phyloP scores from a whole-genome alignment of 2,797 vertebrate species.

The Galagoides demidoff region DNA sequence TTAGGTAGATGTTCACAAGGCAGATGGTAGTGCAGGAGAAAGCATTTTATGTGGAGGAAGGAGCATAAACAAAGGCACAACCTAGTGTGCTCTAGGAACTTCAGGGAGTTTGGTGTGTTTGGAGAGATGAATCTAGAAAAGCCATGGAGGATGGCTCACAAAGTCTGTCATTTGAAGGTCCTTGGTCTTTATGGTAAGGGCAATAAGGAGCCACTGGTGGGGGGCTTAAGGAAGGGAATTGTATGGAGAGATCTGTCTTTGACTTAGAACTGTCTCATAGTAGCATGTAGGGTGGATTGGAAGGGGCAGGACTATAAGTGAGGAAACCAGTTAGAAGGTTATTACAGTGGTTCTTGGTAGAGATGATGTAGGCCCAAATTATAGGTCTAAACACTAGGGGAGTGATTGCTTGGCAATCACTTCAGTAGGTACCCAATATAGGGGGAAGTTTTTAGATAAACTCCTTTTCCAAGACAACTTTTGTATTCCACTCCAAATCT shows the following conservation, averaged over 20 bases:
- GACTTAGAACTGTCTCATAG: background rate
- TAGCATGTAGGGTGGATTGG: background rate
- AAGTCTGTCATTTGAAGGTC: background rate
- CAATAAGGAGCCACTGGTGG: background rate
- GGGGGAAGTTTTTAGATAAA: background rate
- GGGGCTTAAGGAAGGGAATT: background rate
- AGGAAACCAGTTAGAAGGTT: background rate
- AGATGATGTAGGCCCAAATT: background rate
- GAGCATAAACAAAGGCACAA: background rate
- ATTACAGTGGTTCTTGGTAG: background rate
- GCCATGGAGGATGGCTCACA: background rate
- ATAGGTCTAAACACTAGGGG: background rate
- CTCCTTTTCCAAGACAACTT: background rate
- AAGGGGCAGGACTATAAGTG: background rate
- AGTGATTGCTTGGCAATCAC: background rate
- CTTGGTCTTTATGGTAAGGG: background rate
- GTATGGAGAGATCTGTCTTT: background rate
- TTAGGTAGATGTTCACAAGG: background rate
- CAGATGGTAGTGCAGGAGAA: background rate
- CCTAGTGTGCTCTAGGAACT: background rate
- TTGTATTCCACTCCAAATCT: background rate
- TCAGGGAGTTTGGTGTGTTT: background rate
- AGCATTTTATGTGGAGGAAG: background rate
- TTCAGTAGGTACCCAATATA: background rate
- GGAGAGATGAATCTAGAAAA: slow-evolving; percentile 1